Conservation (phyloP, 2,113 vertebrate species). For the Pristiophorus japonicus region DNA sequence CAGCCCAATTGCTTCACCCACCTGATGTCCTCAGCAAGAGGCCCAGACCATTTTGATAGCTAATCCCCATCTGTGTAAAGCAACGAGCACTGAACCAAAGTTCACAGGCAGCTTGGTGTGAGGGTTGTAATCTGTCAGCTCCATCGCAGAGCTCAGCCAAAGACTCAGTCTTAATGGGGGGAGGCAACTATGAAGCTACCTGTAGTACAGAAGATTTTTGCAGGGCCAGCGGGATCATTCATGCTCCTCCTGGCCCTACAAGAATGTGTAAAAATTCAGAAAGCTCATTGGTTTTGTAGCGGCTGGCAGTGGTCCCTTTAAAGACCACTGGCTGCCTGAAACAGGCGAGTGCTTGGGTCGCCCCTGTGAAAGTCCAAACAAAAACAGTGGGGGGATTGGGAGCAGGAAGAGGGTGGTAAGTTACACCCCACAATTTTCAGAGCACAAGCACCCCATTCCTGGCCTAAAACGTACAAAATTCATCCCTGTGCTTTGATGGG, state of each 20-base stretch:
- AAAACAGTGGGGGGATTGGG: background rate
- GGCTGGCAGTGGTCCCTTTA: background rate
- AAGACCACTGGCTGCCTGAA: background rate
- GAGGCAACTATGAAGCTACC: background rate
- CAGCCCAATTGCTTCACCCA: background rate
- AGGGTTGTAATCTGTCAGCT: background rate
- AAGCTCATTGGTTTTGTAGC: background rate
- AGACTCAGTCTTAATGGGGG: background rate
- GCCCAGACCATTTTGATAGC: background rate
- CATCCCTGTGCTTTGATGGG: too few relatives aligned
- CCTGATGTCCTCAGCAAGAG: background rate
- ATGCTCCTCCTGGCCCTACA: background rate
- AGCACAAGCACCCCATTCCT: too few relatives aligned
- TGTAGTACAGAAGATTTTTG: background rate
- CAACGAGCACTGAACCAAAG: background rate
- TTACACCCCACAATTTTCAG: too few relatives aligned
- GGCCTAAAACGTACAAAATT: too few relatives aligned
- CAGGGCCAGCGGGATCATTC: background rate
- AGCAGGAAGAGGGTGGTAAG: background rate
- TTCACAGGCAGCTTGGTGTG: background rate
- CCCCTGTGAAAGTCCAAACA: background rate
- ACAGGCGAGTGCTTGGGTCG: background rate
- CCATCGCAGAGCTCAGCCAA: background rate
- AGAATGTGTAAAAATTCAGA: background rate
- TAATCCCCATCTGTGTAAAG: background rate